These are phyloP conservation scores for Heterohyrax brucei DNA, from an alignment of 2,797 vertebrate genomes.

Conservation along the genomic window DNA sequence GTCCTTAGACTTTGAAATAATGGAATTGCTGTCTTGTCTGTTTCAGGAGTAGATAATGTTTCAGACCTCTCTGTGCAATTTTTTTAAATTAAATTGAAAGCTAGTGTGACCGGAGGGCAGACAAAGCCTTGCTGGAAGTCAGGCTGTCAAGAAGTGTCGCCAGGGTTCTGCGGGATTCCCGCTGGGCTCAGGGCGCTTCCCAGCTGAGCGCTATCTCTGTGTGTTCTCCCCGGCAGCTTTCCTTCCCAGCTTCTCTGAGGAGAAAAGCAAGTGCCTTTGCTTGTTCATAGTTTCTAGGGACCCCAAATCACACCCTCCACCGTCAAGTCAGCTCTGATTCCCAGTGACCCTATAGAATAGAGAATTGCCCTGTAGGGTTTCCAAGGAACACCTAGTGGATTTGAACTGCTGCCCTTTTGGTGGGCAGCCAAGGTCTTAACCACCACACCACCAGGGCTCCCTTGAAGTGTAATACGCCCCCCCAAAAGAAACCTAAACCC, in stretches of 20 bases:
- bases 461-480: too few relatives aligned
- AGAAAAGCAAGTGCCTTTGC: neutral
- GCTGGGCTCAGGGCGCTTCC: neutral
- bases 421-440: too few relatives aligned
- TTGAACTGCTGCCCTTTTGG: too few relatives aligned
- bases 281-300: neutral
- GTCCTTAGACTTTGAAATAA: conserved; percentile 49
- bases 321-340: too few relatives aligned
- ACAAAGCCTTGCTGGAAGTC: conserved; percentile 4
- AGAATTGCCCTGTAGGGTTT: too few relatives aligned
- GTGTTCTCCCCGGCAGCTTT: neutral
- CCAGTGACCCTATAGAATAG: too few relatives aligned
- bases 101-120: neutral
- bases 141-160: neutral
- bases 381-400: too few relatives aligned
- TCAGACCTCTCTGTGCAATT: neutral
- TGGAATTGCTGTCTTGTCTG: neutral
- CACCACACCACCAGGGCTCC: too few relatives aligned
- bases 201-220: neutral
- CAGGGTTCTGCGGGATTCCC: too few relatives aligned
- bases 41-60: neutral
- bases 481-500: too few relatives aligned
- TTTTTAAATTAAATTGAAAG: conserved; percentile 40
- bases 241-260: neutral
- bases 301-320: too few relatives aligned